Base-by-base conservation (phyloP, 2,113 vertebrate species). In the Cairina moschata region DNA sequence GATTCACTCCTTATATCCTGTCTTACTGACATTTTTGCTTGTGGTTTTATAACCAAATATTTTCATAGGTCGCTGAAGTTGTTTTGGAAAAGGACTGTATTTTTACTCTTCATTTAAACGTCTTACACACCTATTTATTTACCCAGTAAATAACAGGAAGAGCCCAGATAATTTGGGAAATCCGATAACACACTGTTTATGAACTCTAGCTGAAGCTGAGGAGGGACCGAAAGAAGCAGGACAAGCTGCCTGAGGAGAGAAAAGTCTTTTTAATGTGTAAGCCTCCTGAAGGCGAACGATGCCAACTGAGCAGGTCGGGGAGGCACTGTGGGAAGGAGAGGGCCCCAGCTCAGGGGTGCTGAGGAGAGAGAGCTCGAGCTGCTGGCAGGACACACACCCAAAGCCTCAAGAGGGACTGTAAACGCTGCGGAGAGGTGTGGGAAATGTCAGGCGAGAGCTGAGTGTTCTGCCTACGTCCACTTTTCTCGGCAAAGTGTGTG, bases 41-140 rank as follows among this genome's bases (percentile, higher is more conserved):
- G 17, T 72, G 34, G 16, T 44, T 89, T 93, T 83, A 58, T 17
- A 84, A 44, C 9, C 13, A 18, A 58, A 6, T 82, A 12, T 42
- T 78, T 79, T 74, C 86, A 59, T 18, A 73, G 38, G 52, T 74
- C 16, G 52, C 8, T 36, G 65, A 62, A 9, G 12, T 32, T 69
- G 31, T 62, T 91, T 77, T 42, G 67, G 75, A 85, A 76, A 89
- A 85, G 21, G 28, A 67, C 14, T 72, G 28, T 31, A 79, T 69
- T 87, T 92, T 95, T 76, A 65, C 40, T 90, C 29, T 38, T 63
- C 16, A 55, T 66, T 85, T 44, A 76, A 84, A 95, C 77, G 22
- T 50, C 42, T 83, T 40, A 79, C 10, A 32, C 18, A 55, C 2
- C 4, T 69, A 58, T 13, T 73, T 88, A 62, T 58, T 59, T 83